Evolutionary conservation across 2,113 vertebrate species (phyloP), one percentile per base, ranked within the genome.

Genomic region (Charina bottae): DNA sequence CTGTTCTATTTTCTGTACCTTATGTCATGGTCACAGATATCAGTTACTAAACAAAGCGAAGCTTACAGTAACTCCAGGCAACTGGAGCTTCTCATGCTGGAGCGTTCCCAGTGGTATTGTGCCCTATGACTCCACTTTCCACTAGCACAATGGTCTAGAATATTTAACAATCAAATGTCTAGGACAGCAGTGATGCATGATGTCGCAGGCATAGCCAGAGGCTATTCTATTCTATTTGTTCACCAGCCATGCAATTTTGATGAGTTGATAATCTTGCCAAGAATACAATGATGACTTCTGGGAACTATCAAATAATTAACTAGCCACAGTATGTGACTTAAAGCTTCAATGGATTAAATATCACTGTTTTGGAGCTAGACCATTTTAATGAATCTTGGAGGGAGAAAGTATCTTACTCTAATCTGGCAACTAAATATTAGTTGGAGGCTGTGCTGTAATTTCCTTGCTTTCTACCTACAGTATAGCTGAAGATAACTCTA

Each of bases 131-230:
- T 87, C 68, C 46, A 87, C 86, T 85, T 62, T 64, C 83, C 83
- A 87, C 58, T 42, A 72, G 64, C 90, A 91, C 90, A 87, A 87
- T 33, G 11, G 59, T 55, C 26, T 68, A 49, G 60, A 86, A 86
- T 55, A 64, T 68, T 46, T 55, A 87, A 83, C 84, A 86, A 55
- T 91, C 64, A 68, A 86, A 72, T 56, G 84, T 72, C 84, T 87
- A 85, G 46, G 60, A 68, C 68, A 56, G 90, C 84, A 91, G 11
- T 56, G 90, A 56, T 78, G 53, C 84, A 86, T 91, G 49, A 87
- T 86, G 59, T 91, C 13, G n/a, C 59, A 91, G n/a, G 84, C 84
- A 56, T 55, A 42, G 55, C 72, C 33, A 83, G 59, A 91, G 12
- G n/a, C 84, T 91, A 55, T 55, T 55, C 37, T 37, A 42, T n/a